Conservation (phyloP, 2,888 invertebrate species). For the Ganaspis brasiliensis region DNA sequence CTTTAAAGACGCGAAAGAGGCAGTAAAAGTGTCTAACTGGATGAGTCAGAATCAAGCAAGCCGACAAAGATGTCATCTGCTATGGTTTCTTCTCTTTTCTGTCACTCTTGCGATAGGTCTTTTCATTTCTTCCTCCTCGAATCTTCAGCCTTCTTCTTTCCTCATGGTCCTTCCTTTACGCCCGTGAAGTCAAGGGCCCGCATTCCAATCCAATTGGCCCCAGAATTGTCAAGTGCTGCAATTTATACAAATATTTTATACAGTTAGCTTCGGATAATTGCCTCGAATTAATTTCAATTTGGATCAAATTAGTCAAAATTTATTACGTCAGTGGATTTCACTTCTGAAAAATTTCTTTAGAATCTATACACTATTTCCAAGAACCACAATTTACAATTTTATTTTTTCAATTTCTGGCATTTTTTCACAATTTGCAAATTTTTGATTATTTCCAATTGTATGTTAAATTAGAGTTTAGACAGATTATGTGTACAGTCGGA, state of each 20-base stretch:
- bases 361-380: too few relatives aligned
- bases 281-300: conserved; percentile 13
- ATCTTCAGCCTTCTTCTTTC: conserved; percentile 13
- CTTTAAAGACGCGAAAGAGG: conserved; percentile 45
- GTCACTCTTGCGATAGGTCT: conserved; percentile 54
- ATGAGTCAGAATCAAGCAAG: conserved; percentile 59
- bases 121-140: conserved; percentile 57
- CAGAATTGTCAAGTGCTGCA: conserved; percentile 68
- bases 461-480: too few relatives aligned
- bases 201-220: conserved; percentile 73
- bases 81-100: conserved; percentile 58
- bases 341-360: too few relatives aligned
- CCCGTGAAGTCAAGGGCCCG: conserved; percentile 62
- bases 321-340: neutral
- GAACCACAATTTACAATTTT: too few relatives aligned
- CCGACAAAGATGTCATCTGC: conserved; percentile 45
- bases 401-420: too few relatives aligned
- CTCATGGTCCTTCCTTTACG: conserved; percentile 48
- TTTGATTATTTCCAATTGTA: too few relatives aligned
- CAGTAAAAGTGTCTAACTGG: conserved; percentile 54
- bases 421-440: too few relatives aligned
- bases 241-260: conserved; percentile 6
- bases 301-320: neutral
- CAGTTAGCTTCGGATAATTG: neutral
- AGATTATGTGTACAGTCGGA: too few relatives aligned